phyloP scores from a whole-genome alignment of 2,888 invertebrate genomes.

The Eledona agricola region DNA sequence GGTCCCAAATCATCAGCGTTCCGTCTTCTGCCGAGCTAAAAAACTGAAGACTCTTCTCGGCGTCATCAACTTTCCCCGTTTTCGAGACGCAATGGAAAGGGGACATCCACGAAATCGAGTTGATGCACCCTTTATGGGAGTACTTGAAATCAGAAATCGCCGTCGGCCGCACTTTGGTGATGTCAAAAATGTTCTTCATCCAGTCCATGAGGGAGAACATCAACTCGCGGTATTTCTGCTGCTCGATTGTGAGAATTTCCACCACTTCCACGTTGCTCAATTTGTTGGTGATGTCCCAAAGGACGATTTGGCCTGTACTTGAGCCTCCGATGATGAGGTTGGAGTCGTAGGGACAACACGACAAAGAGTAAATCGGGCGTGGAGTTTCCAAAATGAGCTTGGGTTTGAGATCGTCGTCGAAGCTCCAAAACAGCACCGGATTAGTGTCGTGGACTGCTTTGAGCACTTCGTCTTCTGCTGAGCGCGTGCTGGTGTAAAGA shows the following conservation, averaged over 20 bases:
- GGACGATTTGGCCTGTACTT: slow-evolving; percentile 72
- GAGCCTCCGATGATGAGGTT: slow-evolving; percentile 77
- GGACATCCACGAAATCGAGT: slow-evolving; percentile 73
- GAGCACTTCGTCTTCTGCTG: slow-evolving; percentile 44
- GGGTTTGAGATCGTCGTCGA: slow-evolving; percentile 73
- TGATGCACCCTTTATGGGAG: slow-evolving; percentile 74
- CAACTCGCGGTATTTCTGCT: slow-evolving; percentile 69
- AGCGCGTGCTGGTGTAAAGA: slow-evolving; percentile 60
- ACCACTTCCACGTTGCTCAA: slow-evolving; percentile 65
- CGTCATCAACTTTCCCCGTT: slow-evolving; percentile 67
- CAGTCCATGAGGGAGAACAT: slow-evolving; percentile 68
- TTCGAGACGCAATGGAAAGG: slow-evolving; percentile 68
- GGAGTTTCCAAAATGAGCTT: slow-evolving; percentile 75
- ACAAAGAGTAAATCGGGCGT: slow-evolving; percentile 71
- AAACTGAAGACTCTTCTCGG: slow-evolving; percentile 67
- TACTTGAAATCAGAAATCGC: slow-evolving; percentile 68
- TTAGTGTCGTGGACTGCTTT: slow-evolving; percentile 69
- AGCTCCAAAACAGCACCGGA: slow-evolving; percentile 79
- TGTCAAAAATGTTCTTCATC: slow-evolving; percentile 72
- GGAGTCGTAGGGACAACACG: slow-evolving; percentile 75
- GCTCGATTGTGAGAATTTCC: slow-evolving; percentile 69
- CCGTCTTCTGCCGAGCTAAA: slow-evolving; percentile 74
- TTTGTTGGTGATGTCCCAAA: slow-evolving; percentile 51
- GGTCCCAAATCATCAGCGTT: slow-evolving; percentile 75
- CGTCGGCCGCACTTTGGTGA: slow-evolving; percentile 68